Evolutionary conservation across 64 coral and sea anemone species (phyloP).

Genomic region (Acropora tenuis): DNA sequence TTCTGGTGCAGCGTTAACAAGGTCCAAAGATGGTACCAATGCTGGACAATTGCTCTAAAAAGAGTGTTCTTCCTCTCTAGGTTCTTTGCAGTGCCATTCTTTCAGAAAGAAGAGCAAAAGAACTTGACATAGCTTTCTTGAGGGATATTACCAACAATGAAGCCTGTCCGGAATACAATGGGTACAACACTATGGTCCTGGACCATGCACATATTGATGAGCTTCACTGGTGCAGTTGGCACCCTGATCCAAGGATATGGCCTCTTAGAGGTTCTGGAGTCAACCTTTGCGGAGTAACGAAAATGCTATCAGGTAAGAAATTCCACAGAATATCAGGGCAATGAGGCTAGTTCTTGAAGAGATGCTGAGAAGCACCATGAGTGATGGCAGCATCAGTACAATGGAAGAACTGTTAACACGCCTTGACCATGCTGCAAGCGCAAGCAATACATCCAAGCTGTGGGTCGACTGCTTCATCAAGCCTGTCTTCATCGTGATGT

Average conservation of each 20-base stretch:
- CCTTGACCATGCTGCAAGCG: conserved; percentile 39
- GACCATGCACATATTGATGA: conserved; percentile 69
- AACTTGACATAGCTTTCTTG: conserved; percentile 72
- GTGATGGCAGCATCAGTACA: conserved; percentile 27
- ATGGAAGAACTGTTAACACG: conserved; percentile 39
- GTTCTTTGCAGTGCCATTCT: conserved; percentile 28
- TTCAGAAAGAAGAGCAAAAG: conserved; percentile 65
- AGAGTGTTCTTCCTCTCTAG: conserved; percentile 28
- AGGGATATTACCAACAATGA: conserved; percentile 50
- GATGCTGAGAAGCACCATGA: conserved; percentile 36
- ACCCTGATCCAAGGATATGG: conserved; percentile 68
- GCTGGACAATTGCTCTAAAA: conserved; percentile 48
- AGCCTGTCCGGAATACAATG: conserved; percentile 50
- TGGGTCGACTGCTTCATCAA: conserved; percentile 66
- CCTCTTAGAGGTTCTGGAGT: conserved; percentile 48
- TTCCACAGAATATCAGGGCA: conserved; percentile 75
- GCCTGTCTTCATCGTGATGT: conserved; percentile 66
- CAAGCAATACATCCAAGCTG: conserved; percentile 68
- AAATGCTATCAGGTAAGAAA: conserved; percentile 75
- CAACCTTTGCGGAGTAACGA: conserved; percentile 68
- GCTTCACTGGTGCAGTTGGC: conserved; percentile 60
- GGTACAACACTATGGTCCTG: conserved; percentile 27
- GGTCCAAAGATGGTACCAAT: conserved; percentile 74
- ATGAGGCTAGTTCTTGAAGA: conserved; percentile 63
- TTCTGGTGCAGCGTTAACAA: conserved; percentile 58